Percentiles rank a stretch among this genome's conserved stretches.
These are phyloP conservation scores for Cynopterus brachyotis DNA, from an alignment of 2,113 vertebrate species.

Conservation along the genomic window DNA sequence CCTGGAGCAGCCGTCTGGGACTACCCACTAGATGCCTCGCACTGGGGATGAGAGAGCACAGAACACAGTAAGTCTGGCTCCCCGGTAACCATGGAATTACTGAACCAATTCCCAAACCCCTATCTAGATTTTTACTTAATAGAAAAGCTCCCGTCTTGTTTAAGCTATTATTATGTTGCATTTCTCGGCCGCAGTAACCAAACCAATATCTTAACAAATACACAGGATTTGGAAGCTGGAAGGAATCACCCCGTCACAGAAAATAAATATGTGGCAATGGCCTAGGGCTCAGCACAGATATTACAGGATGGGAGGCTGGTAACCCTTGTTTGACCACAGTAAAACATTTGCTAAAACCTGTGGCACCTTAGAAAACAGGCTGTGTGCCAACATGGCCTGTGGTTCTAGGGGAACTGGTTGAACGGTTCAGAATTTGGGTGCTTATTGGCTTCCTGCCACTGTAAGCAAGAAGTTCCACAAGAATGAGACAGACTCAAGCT, in stretches of 20 bases:
- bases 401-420: not conserved
- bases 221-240: not conserved
- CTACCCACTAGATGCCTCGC: not conserved
- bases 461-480: not conserved
- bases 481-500: not conserved
- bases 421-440: not conserved
- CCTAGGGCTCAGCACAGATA: not conserved
- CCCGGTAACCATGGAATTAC: not conserved
- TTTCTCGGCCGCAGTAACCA: not conserved
- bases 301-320: not conserved
- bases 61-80: not conserved
- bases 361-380: not conserved
- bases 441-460: not conserved
- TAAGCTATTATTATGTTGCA: not conserved
- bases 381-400: not conserved
- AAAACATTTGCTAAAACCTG: not conserved
- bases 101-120: not conserved
- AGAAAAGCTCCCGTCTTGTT: not conserved
- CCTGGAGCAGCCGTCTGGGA: not conserved
- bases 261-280: not conserved
- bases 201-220: not conserved
- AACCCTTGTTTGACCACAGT: not conserved
- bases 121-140: not conserved
- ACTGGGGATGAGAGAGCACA: not conserved
- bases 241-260: not conserved